Evolutionary conservation across 2,888 invertebrate species (phyloP), one percentile per base, ranked within the genome.

Genomic region (Sicus ferrugineus): DNA sequence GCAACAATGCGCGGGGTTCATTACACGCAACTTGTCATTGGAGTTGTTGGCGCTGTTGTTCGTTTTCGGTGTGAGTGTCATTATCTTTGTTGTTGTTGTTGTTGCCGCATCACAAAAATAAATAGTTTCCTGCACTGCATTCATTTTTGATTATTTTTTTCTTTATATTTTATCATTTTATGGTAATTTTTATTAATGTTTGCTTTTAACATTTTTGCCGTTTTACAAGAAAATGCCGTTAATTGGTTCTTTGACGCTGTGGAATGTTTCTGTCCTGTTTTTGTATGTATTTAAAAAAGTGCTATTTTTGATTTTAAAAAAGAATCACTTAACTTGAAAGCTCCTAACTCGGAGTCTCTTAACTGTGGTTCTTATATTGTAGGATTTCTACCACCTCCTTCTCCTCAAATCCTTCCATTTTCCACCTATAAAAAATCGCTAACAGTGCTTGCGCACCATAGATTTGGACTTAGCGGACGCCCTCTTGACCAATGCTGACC

Each of bases 1-100:
- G 28, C 63, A 63, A 56, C 42, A 54, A 62, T 68, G 52, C 56
- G 46, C 59, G 48, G 67, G 67, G 70, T 67, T 70, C 67, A 67
- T 70, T 67, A 67, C 59, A 67, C 67, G 67, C 67, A 81, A 79
- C 77, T 79, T 77, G 80, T 81, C 77, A 79, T 76, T 68, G 64
- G 48, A 19, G 46, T 31, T 63, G 50, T 54, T 42, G 54, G 23
- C 30, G 58, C n/a, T 67, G 30, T 30, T 46, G 26, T 28, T 34
- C 28, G n/a, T 30, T 42, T n/a, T 42, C 11, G 5, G 14, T 42
- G 14, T n/a, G 14, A 42, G 42, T 42, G 46, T 23, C 59, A 50
- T 56, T 71, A 63, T 70, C 58, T 58, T 56, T 70, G 19, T 46
- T 66, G 31, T 48, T 56, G 66, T 70, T 73, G 74, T 63, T 68